A percentile compares a stretch with the other conserved stretches of the same genome.
These are phyloP conservation scores for Luperina testacea DNA, from an alignment of 2,888 invertebrate genomes.

Conservation along the genomic window DNA sequence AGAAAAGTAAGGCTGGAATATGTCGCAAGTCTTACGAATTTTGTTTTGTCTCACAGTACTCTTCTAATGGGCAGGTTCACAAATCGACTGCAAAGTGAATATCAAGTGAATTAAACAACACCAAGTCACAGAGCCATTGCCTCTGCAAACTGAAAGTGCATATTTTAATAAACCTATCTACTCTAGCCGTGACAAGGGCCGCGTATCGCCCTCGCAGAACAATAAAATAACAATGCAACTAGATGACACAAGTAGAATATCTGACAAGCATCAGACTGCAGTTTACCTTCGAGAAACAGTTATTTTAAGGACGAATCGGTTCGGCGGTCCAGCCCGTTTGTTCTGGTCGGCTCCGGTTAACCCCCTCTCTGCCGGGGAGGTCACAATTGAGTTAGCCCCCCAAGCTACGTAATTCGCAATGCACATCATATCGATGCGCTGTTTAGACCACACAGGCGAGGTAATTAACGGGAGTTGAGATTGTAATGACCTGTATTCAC, in stretches of 20 bases:
- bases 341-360: not conserved
- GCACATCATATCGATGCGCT: constrained; percentile 16
- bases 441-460: constrained; percentile 20
- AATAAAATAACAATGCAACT: constrained; percentile 19
- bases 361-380: not conserved
- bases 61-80: too few relatives aligned
- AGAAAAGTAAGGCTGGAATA: not conserved
- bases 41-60: not conserved
- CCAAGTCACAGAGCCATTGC: not conserved
- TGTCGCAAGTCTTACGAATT: not conserved
- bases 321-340: not conserved
- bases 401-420: constrained; percentile 13
- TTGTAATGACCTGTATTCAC: constrained; percentile 5
- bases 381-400: constrained; percentile 35
- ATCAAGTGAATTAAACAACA: not conserved
- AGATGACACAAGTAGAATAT: constrained; percentile 14
- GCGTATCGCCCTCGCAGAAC: not conserved
- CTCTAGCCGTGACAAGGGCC: not conserved
- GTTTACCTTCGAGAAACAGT: constrained; percentile 14
- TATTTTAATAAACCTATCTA: constrained; percentile 12
- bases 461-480: constrained; percentile 28
- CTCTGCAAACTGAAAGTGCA: constrained; percentile 8
- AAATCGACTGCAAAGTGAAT: not conserved
- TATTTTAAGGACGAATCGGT: constrained; percentile 38
- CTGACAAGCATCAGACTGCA: not conserved